A percentile compares a stretch with the other conserved stretches of the same genome.
Evolutionary conservation across 2,797 vertebrate genomes (phyloP).

Genomic region (Silurus lanzhouensis): DNA sequence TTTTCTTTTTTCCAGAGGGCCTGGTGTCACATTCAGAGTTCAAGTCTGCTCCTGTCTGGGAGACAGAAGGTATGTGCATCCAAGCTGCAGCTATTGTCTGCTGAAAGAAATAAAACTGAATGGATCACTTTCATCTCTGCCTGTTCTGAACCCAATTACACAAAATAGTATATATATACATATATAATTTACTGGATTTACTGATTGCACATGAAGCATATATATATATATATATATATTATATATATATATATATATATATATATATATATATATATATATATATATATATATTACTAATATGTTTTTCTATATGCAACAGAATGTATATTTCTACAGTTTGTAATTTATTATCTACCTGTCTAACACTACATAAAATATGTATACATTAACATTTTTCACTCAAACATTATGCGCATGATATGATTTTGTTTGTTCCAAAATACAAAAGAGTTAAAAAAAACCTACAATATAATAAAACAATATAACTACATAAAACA

Average conservation of each 20-base stretch:
- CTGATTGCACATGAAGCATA: too few species aligned
- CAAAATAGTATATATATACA: not conserved
- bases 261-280: too few species aligned
- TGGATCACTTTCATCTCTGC: constrained; percentile 43
- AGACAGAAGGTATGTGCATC: constrained; percentile 55
- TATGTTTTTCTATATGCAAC: not conserved
- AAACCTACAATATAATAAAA: too few species aligned
- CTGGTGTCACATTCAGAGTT: constrained; percentile 44
- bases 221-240: too few species aligned
- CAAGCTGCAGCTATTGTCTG: constrained; percentile 45
- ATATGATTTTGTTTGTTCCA: not conserved
- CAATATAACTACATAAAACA: too few species aligned
- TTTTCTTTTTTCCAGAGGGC: constrained; percentile 38
- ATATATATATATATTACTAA: too few species aligned
- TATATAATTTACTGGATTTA: not conserved
- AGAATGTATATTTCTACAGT: not conserved
- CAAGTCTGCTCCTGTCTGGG: constrained; percentile 40
- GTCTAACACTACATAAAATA: not conserved
- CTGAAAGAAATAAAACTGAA: constrained; percentile 41
- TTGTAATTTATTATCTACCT: not conserved
- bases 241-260: too few species aligned
- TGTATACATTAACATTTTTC: not conserved
- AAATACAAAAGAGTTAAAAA: not conserved
- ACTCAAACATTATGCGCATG: not conserved
- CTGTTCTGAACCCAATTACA: constrained; percentile 32